Evolutionary conservation across 2,797 vertebrate species (phyloP).

Genomic region (Hirundo rustica): DNA sequence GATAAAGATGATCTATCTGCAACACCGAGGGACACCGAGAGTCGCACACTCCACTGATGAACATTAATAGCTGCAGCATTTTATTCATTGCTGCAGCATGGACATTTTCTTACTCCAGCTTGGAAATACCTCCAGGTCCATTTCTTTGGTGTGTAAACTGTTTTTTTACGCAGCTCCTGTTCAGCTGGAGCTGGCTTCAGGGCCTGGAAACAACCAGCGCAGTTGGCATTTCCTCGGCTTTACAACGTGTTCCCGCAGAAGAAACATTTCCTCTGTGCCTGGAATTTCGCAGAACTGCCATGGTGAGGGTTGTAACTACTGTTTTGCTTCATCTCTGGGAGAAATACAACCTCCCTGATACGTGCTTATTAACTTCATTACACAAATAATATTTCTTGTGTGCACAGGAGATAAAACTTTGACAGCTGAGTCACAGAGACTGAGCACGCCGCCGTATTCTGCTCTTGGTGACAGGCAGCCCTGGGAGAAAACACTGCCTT

Average conservation of each 20-base stretch:
- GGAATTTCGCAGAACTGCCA: background rate
- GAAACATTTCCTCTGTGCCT: background rate
- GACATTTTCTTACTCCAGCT: background rate
- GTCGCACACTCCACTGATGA: background rate
- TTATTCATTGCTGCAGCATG: background rate
- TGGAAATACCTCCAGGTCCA: background rate
- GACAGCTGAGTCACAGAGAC: slow-evolving; percentile 9
- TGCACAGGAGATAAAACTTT: background rate
- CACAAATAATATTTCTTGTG: background rate
- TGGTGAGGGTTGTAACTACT: background rate
- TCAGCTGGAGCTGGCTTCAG: background rate
- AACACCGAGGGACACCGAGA: background rate
- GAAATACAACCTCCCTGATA: background rate
- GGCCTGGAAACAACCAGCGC: background rate
- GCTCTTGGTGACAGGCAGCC: background rate
- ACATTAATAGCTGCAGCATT: background rate
- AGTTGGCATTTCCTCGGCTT: background rate
- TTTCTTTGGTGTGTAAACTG: background rate
- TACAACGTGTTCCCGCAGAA: background rate
- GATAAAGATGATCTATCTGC: background rate
- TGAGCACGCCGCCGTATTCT: background rate
- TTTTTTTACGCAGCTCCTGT: background rate
- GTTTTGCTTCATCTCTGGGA: background rate
- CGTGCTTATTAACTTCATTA: background rate
- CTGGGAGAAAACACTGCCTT: background rate